Conservation (phyloP, 1,140 invertebrate species). For the Magallana ariakensis region DNA sequence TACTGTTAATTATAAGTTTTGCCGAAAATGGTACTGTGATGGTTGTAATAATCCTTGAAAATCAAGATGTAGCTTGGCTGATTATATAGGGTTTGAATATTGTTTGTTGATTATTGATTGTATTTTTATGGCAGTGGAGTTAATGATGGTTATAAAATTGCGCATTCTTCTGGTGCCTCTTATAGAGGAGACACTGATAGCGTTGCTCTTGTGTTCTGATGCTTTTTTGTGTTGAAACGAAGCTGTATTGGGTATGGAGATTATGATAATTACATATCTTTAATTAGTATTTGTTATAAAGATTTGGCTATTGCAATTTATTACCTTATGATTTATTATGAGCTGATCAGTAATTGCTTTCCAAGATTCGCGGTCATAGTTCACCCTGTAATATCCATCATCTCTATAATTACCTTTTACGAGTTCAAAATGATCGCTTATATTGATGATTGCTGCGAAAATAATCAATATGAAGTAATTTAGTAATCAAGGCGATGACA, state of each 20-base stretch:
- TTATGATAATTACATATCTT: background rate
- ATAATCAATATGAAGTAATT: background rate
- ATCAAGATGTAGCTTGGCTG: too few species aligned
- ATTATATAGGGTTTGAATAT: too few species aligned
- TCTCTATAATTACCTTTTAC: slow-evolving; percentile 93
- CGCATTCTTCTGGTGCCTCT: background rate
- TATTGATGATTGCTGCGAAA: slow-evolving; percentile 38
- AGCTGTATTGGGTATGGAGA: background rate
- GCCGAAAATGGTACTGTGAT: too few species aligned
- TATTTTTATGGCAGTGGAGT: too few species aligned
- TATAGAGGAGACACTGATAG: background rate
- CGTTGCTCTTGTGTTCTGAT: background rate
- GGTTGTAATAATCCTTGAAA: too few species aligned
- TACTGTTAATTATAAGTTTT: too few species aligned
- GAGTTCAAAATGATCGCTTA: slow-evolving; percentile 80
- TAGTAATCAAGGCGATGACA: too few species aligned
- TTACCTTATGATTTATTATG: slow-evolving; percentile 83
- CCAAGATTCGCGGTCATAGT: slow-evolving; percentile 91
- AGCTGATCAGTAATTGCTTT: slow-evolving; percentile 86
- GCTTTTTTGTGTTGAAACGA: background rate
- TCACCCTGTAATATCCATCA: slow-evolving; percentile 92
- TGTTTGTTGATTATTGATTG: too few species aligned
- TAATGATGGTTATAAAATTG: background rate
- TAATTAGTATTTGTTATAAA: background rate
- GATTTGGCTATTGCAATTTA: background rate